Percentiles rank a stretch among this genome's conserved stretches.
Evolutionary conservation across 2,113 vertebrate species (phyloP).

Genomic region (Tetrao urogallus): DNA sequence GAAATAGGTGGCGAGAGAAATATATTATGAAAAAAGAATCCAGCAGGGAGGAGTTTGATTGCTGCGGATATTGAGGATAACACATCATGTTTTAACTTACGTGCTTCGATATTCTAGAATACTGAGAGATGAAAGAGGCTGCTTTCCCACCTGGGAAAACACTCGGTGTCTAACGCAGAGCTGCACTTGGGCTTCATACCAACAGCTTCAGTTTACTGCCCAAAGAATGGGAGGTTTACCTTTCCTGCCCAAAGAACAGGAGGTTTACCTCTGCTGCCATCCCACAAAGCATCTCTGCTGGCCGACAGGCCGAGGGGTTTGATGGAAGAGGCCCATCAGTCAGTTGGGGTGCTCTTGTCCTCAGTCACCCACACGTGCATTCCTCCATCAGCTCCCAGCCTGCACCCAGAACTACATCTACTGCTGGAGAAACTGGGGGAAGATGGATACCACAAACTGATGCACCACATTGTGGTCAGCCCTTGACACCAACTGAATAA

Average conservation of each 20-base stretch:
- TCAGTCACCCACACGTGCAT: rapidly evolving
- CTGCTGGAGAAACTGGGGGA: neutral
- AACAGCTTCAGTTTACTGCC: neutral
- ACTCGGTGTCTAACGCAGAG: neutral
- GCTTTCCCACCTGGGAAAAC: neutral
- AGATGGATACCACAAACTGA: neutral
- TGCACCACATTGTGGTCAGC: neutral
- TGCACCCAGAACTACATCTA: neutral
- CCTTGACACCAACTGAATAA: neutral
- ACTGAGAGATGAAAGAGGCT: neutral
- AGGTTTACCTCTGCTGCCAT: neutral
- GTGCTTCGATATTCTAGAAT: neutral
- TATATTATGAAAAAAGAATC: neutral
- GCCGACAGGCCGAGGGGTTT: neutral
- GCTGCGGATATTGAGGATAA: neutral
- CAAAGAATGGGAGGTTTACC: neutral
- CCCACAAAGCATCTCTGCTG: neutral
- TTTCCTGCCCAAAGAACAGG: neutral
- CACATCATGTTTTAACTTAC: neutral
- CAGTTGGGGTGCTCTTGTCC: neutral
- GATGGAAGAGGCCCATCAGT: neutral
- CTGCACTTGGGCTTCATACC: neutral
- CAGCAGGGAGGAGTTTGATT: neutral
- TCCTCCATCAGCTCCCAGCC: neutral
- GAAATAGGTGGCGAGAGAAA: neutral